phyloP scores from a whole-genome alignment of 2,797 vertebrate genomes.

The Acropternis orthonyx region DNA sequence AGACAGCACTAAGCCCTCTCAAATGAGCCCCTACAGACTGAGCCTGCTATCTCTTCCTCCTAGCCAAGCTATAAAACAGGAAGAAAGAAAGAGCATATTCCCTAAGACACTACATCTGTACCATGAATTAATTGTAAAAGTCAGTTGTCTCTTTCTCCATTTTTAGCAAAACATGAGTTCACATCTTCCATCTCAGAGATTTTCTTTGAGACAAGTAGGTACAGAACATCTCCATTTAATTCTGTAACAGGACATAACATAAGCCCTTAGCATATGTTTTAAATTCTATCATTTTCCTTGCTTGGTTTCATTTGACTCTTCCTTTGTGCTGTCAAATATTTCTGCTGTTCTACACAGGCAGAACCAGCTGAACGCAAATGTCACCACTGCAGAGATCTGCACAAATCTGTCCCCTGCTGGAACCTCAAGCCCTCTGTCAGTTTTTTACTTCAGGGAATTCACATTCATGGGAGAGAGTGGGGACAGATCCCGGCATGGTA shows the following conservation, averaged over 20 bases:
- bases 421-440: not conserved
- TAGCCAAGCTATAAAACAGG: not conserved
- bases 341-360: not conserved
- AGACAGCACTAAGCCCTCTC: not conserved
- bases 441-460: not conserved
- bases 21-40: not conserved
- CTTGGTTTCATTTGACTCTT: not conserved
- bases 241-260: not conserved
- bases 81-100: not conserved
- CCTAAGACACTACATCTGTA: not conserved
- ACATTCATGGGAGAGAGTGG: not conserved
- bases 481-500: not conserved
- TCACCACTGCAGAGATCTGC: not conserved
- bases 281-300: not conserved
- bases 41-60: not conserved
- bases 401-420: not conserved
- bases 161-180: not conserved
- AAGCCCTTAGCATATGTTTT: not conserved
- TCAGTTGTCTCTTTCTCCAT: not conserved
- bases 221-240: not conserved
- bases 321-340: not conserved
- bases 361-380: not conserved
- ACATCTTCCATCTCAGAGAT: not conserved
- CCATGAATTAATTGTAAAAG: not conserved
- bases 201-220: not conserved